phyloP scores from a whole-genome alignment of 2,113 vertebrate species.

The Rhynchopsitta pachyrhyncha region DNA sequence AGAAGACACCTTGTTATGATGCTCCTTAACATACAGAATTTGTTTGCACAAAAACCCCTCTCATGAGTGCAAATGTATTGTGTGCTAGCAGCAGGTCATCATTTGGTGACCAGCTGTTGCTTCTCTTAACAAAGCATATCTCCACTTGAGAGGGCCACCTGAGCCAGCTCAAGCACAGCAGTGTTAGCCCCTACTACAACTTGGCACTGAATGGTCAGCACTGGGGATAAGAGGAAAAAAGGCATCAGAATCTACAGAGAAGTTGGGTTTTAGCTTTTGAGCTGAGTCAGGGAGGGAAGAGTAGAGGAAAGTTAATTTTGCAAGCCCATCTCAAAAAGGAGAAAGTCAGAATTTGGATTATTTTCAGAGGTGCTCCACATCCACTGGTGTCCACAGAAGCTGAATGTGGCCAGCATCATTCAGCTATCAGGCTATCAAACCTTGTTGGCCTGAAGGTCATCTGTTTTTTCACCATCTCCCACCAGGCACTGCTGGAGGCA shows the following conservation, averaged over 20 bases:
- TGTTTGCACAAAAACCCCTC: accelerated
- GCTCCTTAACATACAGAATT: neutral
- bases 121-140: neutral
- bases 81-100: neutral
- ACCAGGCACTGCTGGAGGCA: neutral
- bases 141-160: neutral
- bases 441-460: neutral
- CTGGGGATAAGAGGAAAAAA: neutral
- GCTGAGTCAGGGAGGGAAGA: neutral
- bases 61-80: accelerated
- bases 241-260: neutral
- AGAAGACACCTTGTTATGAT: neutral
- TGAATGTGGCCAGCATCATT: neutral
- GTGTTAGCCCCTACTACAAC: accelerated
- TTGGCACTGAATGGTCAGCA: accelerated
- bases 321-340: neutral
- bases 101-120: neutral
- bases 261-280: neutral
- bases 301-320: neutral
- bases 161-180: neutral
- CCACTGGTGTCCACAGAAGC: neutral
- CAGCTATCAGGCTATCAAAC: neutral
- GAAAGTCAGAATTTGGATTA: neutral
- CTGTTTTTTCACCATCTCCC: neutral
- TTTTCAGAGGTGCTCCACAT: neutral